Conservation (phyloP, 2,113 vertebrate genomes). For the Leptocoma aspasia region DNA sequence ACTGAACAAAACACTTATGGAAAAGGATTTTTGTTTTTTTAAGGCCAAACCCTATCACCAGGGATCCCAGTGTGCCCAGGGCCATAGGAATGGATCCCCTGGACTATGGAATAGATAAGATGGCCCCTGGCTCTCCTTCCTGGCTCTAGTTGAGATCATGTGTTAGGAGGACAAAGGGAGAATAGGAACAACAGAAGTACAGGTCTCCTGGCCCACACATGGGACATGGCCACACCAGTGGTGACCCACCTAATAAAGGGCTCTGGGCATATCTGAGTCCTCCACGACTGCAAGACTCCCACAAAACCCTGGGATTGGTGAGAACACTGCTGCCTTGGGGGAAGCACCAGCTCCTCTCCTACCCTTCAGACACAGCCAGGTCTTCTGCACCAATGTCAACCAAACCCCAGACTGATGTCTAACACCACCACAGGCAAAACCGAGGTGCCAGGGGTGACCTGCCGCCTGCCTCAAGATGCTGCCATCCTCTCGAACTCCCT, state of each 20-base stretch:
- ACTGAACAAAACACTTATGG: background rate
- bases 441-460: fast-evolving
- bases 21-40: background rate
- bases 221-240: background rate
- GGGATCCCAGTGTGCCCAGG: background rate
- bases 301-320: background rate
- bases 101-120: background rate
- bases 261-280: background rate
- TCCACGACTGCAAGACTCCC: fast-evolving
- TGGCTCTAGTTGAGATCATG: background rate
- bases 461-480: background rate
- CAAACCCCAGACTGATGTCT: background rate
- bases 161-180: background rate
- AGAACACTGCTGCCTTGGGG: background rate
- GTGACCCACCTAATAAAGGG: background rate
- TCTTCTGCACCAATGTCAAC: background rate
- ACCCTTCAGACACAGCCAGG: background rate
- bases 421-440: background rate
- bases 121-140: background rate
- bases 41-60: background rate
- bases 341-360: background rate
- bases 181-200: background rate
- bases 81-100: background rate
- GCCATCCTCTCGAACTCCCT: background rate
- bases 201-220: background rate